Conservation (phyloP, 2,113 vertebrate species). For the Gymnobelideus leadbeateri region DNA sequence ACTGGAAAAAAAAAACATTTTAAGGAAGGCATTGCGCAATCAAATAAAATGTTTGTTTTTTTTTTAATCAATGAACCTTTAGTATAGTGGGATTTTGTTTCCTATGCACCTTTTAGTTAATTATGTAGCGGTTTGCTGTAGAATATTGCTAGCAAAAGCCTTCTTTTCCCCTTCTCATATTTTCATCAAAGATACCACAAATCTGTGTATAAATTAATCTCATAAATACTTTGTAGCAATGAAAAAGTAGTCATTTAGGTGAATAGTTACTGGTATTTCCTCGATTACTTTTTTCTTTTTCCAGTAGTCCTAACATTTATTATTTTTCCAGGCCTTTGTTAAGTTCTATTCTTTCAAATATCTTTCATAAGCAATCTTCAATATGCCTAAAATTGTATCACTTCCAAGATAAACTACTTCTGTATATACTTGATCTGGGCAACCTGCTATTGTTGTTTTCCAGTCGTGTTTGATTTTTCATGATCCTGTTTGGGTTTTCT, state of each 20-base stretch:
- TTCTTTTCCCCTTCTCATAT: neutral
- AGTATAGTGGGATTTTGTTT: neutral
- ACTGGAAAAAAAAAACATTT: neutral
- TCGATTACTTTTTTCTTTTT: neutral
- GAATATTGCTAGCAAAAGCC: neutral
- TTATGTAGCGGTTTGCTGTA: neutral
- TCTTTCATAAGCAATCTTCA: neutral
- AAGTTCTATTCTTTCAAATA: neutral
- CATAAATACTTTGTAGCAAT: neutral
- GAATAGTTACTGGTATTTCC: neutral
- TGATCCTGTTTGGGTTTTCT: neutral
- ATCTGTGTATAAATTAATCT: neutral
- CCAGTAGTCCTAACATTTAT: neutral
- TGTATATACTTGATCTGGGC: neutral
- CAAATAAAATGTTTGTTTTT: neutral
- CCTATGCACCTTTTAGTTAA: neutral
- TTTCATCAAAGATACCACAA: neutral
- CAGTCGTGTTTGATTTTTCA: neutral
- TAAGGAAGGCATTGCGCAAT: neutral
- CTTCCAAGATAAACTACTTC: neutral
- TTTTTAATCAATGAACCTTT: neutral
- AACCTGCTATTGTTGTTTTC: neutral
- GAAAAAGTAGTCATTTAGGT: neutral
- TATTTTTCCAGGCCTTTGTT: neutral
- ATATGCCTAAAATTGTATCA: neutral